phyloP scores from a whole-genome alignment of 2,113 vertebrate genomes.

The Laticauda colubrina region DNA sequence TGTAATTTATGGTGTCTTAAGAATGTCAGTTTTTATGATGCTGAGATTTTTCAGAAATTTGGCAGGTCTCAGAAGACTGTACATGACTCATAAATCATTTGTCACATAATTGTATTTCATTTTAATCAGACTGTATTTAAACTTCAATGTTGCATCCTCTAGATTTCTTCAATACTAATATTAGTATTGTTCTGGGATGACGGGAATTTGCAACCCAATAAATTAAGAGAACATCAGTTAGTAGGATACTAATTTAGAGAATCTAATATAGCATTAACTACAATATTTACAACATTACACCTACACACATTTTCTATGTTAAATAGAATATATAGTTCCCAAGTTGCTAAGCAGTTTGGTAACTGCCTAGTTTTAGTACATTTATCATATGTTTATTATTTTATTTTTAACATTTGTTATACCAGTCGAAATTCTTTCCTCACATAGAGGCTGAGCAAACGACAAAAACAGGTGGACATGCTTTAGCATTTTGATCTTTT shows the following conservation, averaged over 20 bases:
- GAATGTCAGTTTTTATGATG: not conserved
- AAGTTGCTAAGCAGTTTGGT: constrained; percentile 61
- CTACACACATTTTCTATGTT: constrained; percentile 59
- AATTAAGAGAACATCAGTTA: not conserved
- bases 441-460: constrained; percentile 59
- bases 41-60: not conserved
- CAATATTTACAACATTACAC: constrained; percentile 53
- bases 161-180: not conserved
- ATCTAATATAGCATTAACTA: constrained; percentile 27
- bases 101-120: constrained; percentile 6
- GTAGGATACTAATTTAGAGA: not conserved
- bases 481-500: constrained; percentile 47
- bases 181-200: not conserved
- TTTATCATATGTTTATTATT: constrained; percentile 63
- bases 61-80: constrained; percentile 1
- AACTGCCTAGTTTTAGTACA: constrained; percentile 66
- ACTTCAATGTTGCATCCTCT: not conserved
- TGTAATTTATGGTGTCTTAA: not conserved
- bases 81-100: not conserved
- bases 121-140: not conserved
- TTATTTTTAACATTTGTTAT: constrained; percentile 64
- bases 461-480: constrained; percentile 62
- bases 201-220: not conserved
- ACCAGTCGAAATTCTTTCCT: constrained; percentile 60
- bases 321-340: constrained; percentile 54